A percentile compares a stretch with the other conserved stretches of the same genome.
phyloP scores from a whole-genome alignment of 1,140 invertebrate species.

The Aphaenogaster rudis region DNA sequence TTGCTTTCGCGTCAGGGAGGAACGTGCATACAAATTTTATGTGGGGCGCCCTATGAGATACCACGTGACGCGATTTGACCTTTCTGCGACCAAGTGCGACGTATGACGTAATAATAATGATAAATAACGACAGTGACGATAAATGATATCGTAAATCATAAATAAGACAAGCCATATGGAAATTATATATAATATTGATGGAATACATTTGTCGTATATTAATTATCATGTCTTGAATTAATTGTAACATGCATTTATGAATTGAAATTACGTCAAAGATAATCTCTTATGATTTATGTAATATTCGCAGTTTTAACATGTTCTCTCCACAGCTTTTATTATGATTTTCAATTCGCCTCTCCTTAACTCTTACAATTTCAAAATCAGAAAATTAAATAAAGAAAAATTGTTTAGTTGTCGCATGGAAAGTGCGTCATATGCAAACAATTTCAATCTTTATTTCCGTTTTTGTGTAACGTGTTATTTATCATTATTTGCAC shows the following conservation, averaged over 20 bases:
- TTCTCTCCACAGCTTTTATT: not conserved
- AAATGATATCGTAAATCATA: not conserved
- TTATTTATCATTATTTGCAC: not conserved
- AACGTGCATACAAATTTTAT: constrained; percentile 16
- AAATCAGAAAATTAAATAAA: not conserved
- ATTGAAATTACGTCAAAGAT: not conserved
- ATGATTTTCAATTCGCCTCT: not conserved
- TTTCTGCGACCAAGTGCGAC: not conserved
- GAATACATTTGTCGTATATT: not conserved
- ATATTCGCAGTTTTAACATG: not conserved
- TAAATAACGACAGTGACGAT: not conserved
- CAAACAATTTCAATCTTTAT: not conserved
- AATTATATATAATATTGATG: not conserved
- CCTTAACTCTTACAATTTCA: not conserved
- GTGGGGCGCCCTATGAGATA: not conserved
- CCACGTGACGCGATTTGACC: not conserved
- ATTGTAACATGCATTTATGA: not conserved
- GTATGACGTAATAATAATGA: not conserved
- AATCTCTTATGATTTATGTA: not conserved
- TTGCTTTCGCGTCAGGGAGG: constrained; percentile 6
- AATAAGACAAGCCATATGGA: not conserved
- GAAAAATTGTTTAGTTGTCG: not conserved
- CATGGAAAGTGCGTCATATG: not conserved
- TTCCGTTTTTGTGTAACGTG: not conserved
- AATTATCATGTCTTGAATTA: constrained; percentile 1